These are phyloP conservation scores for Pagrus major DNA, from an alignment of 2,113 vertebrate genomes.

Conservation along the genomic window DNA sequence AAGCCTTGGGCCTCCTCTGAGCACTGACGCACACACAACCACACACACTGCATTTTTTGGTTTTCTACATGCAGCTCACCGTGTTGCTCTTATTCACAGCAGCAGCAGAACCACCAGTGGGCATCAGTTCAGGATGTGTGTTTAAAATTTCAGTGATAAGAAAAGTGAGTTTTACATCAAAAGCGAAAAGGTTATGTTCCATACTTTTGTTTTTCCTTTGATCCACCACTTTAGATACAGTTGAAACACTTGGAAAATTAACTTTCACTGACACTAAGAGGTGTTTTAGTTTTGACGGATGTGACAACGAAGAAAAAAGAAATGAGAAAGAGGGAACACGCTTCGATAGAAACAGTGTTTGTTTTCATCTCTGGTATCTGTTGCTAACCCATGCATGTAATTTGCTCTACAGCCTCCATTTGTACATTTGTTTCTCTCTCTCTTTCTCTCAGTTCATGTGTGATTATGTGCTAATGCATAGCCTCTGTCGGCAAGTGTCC, in stretches of 20 bases:
- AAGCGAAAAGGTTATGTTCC: not conserved
- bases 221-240: not conserved
- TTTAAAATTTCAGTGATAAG: not conserved
- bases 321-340: not conserved
- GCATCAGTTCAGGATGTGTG: not conserved
- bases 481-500: slow-evolving; percentile 32
- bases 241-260: not conserved
- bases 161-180: not conserved
- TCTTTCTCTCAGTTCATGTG: not conserved
- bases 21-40: slow-evolving; percentile 19
- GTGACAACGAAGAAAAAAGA: not conserved
- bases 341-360: not conserved
- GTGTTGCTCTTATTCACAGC: slow-evolving; percentile 14
- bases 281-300: not conserved
- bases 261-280: not conserved
- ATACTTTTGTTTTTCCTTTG: not conserved
- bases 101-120: not conserved
- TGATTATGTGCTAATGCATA: slow-evolving; percentile 33
- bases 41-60: slow-evolving; percentile 2
- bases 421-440: slow-evolving; percentile 10
- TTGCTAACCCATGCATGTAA: slow-evolving; percentile 46
- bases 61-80: slow-evolving; percentile 11
- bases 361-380: slow-evolving; percentile 18
- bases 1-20: slow-evolving; percentile 50
- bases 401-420: slow-evolving; percentile 25